Evolutionary conservation across 2,888 invertebrate species (phyloP), one percentile per base, ranked within the genome.

Genomic region (Orthosia gracilis): DNA sequence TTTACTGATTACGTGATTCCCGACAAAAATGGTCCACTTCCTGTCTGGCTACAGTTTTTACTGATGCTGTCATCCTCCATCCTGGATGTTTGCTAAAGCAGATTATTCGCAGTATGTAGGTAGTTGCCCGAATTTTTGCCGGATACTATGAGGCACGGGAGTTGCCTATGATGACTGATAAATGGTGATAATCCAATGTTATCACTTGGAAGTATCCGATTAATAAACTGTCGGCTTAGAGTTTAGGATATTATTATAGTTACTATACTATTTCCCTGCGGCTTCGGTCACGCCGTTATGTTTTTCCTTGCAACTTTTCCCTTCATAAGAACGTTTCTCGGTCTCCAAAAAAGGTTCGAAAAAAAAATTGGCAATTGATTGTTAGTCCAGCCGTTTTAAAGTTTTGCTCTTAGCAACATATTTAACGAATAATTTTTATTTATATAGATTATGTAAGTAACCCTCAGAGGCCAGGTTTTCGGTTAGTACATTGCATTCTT

Each of bases 1-100:
- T 54, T 49, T 23, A 40, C 54, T 70, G 64, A 78, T 76, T 59
- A 49, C 59, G 59, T 49, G 47, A 78, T 63, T 52, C 62, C 17
- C 11, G 52, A 57, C 76, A 58, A 71, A 75, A 81, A 73, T 70
- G 59, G 57, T 50, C 40, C 11, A 50, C 76, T 76, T 78, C 76
- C 76, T 26, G 71, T 70, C 69, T 74, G 64, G 66, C 47, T 4
- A 57, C 49, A 21, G 52, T 47, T 31, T 40, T 9, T 40, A 31
- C 40, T 50, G 71, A 78, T 78, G 63, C 49, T 78, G 59, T 76
- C 71, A 95, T 85, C 52, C 15, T 3, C 64, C 70, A 64, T 70
- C 70, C 78, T 58, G 61, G 78, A 64, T 78, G 76, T 7, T 18
- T 54, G 47, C 21, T 64, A 18, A 59, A 59, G 15, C 17, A 23